A percentile compares a stretch with the other conserved stretches of the same genome.
These are phyloP conservation scores for Tauraco hartlaubi DNA, from an alignment of 2,797 vertebrate species.

Conservation along the genomic window DNA sequence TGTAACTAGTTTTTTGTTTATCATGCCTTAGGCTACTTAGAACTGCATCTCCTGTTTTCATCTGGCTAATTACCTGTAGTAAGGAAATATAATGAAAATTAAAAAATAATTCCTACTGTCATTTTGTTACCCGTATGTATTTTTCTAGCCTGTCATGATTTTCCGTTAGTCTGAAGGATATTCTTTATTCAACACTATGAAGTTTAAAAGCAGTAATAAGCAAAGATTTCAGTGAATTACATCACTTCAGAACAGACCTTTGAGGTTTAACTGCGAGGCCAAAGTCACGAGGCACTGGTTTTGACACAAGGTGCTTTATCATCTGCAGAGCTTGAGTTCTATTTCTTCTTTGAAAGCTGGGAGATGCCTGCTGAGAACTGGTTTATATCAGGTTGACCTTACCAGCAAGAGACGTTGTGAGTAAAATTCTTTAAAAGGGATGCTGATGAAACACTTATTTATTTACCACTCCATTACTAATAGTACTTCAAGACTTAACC, in stretches of 20 bases:
- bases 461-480: neutral
- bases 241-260: neutral
- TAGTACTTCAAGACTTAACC: neutral
- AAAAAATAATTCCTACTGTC: neutral
- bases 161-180: neutral
- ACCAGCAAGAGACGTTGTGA: slow-evolving; percentile 16
- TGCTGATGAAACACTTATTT: slow-evolving; percentile 18
- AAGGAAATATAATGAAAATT: neutral
- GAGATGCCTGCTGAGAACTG: slow-evolving; percentile 50
- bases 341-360: slow-evolving; percentile 14
- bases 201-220: neutral
- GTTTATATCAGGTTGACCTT: slow-evolving; percentile 46
- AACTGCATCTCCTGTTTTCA: neutral
- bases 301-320: slow-evolving; percentile 37
- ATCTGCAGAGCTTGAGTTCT: slow-evolving; percentile 17
- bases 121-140: neutral
- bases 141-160: neutral
- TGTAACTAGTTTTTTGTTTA: neutral
- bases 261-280: neutral
- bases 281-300: slow-evolving; percentile 13
- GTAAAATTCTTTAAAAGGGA: slow-evolving; percentile 31
- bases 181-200: neutral
- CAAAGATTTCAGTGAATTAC: neutral
- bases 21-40: neutral
- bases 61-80: neutral